Conservation (phyloP, 2,797 vertebrate species). For the Meda fulgida region DNA sequence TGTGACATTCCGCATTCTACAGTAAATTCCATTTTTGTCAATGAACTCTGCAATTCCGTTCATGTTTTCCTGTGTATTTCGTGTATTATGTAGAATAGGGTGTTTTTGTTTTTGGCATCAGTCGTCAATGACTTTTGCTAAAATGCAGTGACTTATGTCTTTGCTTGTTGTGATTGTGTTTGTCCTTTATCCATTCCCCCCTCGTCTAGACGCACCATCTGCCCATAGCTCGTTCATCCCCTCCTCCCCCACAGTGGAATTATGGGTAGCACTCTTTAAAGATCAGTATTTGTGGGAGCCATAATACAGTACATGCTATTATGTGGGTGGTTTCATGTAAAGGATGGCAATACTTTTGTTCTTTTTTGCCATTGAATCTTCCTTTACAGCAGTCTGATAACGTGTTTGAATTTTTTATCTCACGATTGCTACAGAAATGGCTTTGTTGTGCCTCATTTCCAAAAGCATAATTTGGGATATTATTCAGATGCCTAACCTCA, state of each 20-base stretch:
- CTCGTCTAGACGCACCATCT: conserved; percentile 41
- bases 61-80: neutral
- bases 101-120: neutral
- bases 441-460: neutral
- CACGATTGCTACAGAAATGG: neutral
- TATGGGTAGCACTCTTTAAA: conserved; percentile 17
- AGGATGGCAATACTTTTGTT: neutral
- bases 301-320: neutral
- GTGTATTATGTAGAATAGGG: neutral
- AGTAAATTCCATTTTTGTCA: neutral
- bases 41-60: neutral
- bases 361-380: neutral
- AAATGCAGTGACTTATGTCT: neutral
- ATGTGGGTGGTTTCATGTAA: neutral
- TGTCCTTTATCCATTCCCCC: neutral
- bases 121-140: neutral
- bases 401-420: neutral
- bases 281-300: neutral
- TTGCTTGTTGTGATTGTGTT: conserved; percentile 1
- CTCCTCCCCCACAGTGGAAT: conserved; percentile 18
- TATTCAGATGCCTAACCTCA: neutral
- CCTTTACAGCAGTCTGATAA: neutral
- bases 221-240: conserved; percentile 15
- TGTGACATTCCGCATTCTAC: neutral
- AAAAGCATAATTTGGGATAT: neutral